Evolutionary conservation across 2,113 vertebrate species (phyloP), one percentile per base, ranked within the genome.

Genomic region (Dasypus novemcinctus): DNA sequence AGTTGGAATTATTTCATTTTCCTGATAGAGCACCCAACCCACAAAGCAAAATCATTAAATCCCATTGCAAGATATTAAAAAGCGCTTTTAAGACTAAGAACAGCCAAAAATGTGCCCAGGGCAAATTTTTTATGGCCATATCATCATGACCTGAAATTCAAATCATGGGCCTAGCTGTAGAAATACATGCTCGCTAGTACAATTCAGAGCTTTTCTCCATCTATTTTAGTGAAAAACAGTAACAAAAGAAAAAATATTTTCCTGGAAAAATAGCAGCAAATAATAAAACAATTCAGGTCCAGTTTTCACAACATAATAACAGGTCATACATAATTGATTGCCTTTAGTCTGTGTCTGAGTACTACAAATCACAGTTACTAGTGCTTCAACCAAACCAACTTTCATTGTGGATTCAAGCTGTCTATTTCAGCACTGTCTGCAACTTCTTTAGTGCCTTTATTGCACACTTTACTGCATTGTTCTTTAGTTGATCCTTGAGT

Each of bases 301-400:
- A 31, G 29, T 94, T 97, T 96, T 95, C 86, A 88, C 66, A 95
- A 97, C 97, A 90, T 49, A 66, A 66, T 94, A 97, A 91, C 84
- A 95, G 92, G 59, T 5, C 76, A 92, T 92, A 97, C 95, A 95
- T 92, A 98, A 97, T 97, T 97, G 93, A 96, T 72, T 36, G 89
- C 43, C 72, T 88, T 75, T 74, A 84, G 91, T 90, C 93, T 97
- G 38, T n/a, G 91, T 91, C 86, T 57, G 29, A 14, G 68, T 78
- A 94, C 95, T 87, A 91, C 89, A 93, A 94, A 95, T 97, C 92
- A 93, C 20, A 54, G 41, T 69, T 92, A 93, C 36, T 78, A 85
- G 52, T 0, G 0, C 82, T 88, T 82, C 7, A 59, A 61, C 63
- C 71, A 72, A 82, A 74, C 41, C 36, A 66, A 80, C 76, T 88